These are phyloP conservation scores for Phengaris alcon DNA, from an alignment of 2,888 invertebrate species.

Conservation along the genomic window DNA sequence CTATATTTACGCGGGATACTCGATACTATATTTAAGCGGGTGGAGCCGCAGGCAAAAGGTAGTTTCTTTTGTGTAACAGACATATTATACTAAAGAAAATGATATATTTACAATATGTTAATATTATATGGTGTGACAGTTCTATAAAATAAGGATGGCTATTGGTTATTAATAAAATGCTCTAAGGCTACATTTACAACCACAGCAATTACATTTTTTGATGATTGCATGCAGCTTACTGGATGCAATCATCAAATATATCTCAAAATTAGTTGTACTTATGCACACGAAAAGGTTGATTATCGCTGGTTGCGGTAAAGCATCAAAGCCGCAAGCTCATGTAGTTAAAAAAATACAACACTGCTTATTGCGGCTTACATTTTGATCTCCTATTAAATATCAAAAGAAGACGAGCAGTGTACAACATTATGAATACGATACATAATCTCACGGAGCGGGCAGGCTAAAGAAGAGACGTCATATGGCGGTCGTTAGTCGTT, in stretches of 20 bases:
- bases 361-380: conserved; percentile 53
- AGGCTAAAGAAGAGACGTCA: conserved; percentile 59
- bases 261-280: background rate
- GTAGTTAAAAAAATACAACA: conserved; percentile 17
- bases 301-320: conserved; percentile 29
- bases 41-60: too few relatives aligned
- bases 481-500: conserved; percentile 66
- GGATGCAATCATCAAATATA: background rate
- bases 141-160: too few relatives aligned
- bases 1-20: too few relatives aligned
- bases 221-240: too few relatives aligned
- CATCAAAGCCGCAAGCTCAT: conserved; percentile 40
- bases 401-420: conserved; percentile 47
- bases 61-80: too few relatives aligned
- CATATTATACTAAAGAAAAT: too few relatives aligned
- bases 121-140: too few relatives aligned
- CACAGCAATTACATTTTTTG: too few relatives aligned
- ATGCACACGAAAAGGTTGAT: conserved; percentile 46
- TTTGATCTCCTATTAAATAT: background rate
- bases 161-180: too few relatives aligned
- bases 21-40: too few relatives aligned
- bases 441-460: conserved; percentile 59
- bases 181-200: too few relatives aligned
- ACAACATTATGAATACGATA: conserved; percentile 45
- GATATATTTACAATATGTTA: too few relatives aligned